Base-by-base conservation (phyloP, 2,113 vertebrate genomes). In the Tachycineta bicolor region DNA sequence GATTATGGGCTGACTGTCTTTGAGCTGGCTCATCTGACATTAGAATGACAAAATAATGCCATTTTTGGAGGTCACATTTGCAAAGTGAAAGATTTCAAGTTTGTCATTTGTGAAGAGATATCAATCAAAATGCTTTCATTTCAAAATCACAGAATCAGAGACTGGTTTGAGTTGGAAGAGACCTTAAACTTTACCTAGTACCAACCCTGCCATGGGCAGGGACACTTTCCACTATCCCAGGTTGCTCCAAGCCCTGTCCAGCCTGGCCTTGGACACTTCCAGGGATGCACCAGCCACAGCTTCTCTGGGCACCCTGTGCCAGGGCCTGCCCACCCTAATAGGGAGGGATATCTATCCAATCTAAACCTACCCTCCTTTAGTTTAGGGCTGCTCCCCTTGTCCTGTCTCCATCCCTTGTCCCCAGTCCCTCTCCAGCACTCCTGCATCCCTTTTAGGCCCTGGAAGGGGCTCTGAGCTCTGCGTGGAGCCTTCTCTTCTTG, bases 231-330 rank as follows among this genome's bases (percentile, higher is more conserved):
- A 5, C 33, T 39, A 0, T 2, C 44, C 33, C 52, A 52, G 11
- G 10, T 0, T 58, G 26, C 10, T 65, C 47, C 44, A 33, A 37
- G 18, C 10, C 58, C 21, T 0, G 0, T 43, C 8, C 43, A 58
- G 0, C 26, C 52, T 74, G 77, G 37, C 44, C 15, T 44, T 28
- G 77, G 44, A 2, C 68, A 17, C 10, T 4, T 0, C 8, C 59
- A 74, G 44, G 52, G 68, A 29, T 59, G 10, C 29, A 63, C 33
- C 37, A 67, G 12, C 60, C 77, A 7, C 52, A 81, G 37, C 59
- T 59, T 0, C 31, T 37, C 22, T 44, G 59, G 25, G 11, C 41
- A 22, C 2, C 22, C 37, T 50, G 52, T 59, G 37, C 44, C 44
- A 33, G 33, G 26, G 26, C 37, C 37, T 81, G 0, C 0, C 4